Conservation (phyloP, 2,888 invertebrate species). For the Fragum fragum region DNA sequence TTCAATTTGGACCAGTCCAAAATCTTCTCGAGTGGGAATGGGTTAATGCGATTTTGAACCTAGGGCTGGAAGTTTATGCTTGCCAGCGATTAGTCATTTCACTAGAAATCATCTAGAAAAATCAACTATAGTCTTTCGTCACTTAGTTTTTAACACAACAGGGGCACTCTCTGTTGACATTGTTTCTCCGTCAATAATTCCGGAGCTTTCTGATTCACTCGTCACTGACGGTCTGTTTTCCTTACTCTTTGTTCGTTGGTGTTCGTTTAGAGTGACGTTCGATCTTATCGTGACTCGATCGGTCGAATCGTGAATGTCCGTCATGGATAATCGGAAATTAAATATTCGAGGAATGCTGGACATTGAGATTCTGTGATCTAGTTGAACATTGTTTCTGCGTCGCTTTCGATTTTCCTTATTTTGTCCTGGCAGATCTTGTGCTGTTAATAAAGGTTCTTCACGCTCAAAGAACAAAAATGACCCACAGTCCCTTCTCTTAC, state of each 20-base stretch:
- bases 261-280: slow-evolving; percentile 28
- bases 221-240: background rate
- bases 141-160: background rate
- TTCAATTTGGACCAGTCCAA: too few species aligned
- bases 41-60: background rate
- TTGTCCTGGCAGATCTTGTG: slow-evolving; percentile 1
- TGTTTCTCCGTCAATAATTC: background rate
- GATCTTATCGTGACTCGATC: slow-evolving; percentile 52
- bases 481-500: slow-evolving; percentile 57
- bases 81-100: background rate
- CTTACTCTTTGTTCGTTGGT: background rate
- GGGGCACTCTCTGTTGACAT: background rate
- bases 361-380: slow-evolving; percentile 55
- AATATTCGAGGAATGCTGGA: slow-evolving; percentile 41
- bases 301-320: slow-evolving; percentile 36
- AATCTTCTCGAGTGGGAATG: background rate
- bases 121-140: background rate
- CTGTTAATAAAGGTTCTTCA: slow-evolving; percentile 9
- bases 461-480: slow-evolving; percentile 65
- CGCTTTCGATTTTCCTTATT: background rate
- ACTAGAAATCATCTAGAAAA: background rate
- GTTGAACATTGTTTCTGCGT: slow-evolving; percentile 22
- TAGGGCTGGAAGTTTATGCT: background rate
- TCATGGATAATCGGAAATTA: slow-evolving; percentile 54
- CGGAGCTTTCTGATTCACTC: background rate